Conservation (phyloP, 2,797 vertebrate genomes). For the Gymnothorax reevesii region DNA sequence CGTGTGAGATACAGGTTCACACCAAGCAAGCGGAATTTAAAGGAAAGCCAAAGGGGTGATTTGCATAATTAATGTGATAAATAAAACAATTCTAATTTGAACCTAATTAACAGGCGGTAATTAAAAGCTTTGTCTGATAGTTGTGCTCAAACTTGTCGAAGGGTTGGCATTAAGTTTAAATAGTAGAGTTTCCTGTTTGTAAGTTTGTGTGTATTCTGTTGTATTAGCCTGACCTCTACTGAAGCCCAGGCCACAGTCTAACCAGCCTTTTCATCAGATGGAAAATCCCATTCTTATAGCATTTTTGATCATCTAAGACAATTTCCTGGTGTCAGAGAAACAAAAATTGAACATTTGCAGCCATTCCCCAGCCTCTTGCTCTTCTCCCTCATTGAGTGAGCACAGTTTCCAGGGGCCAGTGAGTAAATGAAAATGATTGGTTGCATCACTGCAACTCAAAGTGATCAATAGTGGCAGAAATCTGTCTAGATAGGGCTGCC, state of each 20-base stretch:
- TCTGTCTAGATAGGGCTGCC: too few relatives aligned
- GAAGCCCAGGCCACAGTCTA: neutral
- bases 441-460: too few relatives aligned
- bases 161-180: neutral
- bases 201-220: neutral
- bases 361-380: too few relatives aligned
- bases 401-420: too few relatives aligned
- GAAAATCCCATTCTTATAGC: too few relatives aligned
- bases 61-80: slow-evolving; percentile 21
- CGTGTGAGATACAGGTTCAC: neutral
- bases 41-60: neutral
- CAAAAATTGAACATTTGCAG: too few relatives aligned
- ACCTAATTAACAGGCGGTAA: slow-evolving; percentile 20
- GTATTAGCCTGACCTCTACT: neutral
- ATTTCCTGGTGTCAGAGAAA: too few relatives aligned
- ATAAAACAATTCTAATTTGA: slow-evolving; percentile 7
- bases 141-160: neutral
- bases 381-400: too few relatives aligned
- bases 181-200: neutral
- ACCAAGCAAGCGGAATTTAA: slow-evolving; percentile 12
- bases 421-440: too few relatives aligned
- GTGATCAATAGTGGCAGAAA: too few relatives aligned
- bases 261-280: too few relatives aligned
- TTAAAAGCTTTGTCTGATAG: slow-evolving; percentile 9
- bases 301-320: too few relatives aligned